These are phyloP conservation scores for Ectobius pallidus DNA, from an alignment of 2,888 invertebrate genomes.

Conservation along the genomic window DNA sequence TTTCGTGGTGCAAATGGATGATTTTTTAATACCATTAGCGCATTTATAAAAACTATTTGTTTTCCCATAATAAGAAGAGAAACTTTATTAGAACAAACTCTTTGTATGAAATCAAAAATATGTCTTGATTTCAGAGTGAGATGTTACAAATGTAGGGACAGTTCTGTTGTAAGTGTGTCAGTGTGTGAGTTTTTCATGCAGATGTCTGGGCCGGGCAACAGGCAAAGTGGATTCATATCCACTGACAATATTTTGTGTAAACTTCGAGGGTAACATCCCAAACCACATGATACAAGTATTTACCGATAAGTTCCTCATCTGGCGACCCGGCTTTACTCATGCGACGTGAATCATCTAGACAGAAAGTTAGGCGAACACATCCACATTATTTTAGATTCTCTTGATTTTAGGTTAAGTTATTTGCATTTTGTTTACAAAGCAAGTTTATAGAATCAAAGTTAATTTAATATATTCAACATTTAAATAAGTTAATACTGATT, in stretches of 20 bases:
- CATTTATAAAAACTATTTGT: too few species aligned
- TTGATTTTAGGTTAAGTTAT: not conserved
- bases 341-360: conserved; percentile 53
- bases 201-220: not conserved
- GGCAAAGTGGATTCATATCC: not conserved
- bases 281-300: conserved; percentile 43
- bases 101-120: too few species aligned
- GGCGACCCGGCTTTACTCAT: conserved; percentile 53
- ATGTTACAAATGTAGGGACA: too few species aligned
- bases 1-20: too few species aligned
- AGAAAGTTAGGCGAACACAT: conserved; percentile 34
- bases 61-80: too few species aligned
- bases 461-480: too few species aligned
- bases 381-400: conserved; percentile 24
- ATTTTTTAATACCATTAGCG: too few species aligned
- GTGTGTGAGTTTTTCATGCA: conserved; percentile 5
- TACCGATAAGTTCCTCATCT: conserved; percentile 52
- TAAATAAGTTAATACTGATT: too few species aligned
- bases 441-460: not conserved
- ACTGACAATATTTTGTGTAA: too few species aligned
- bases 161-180: not conserved
- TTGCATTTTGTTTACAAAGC: not conserved
- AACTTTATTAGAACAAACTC: too few species aligned
- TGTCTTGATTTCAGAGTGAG: too few species aligned
- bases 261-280: conserved; percentile 27